Conservation (phyloP, 37 sponge, comb jelly and placozoan species). For the Agelas oroides region DNA sequence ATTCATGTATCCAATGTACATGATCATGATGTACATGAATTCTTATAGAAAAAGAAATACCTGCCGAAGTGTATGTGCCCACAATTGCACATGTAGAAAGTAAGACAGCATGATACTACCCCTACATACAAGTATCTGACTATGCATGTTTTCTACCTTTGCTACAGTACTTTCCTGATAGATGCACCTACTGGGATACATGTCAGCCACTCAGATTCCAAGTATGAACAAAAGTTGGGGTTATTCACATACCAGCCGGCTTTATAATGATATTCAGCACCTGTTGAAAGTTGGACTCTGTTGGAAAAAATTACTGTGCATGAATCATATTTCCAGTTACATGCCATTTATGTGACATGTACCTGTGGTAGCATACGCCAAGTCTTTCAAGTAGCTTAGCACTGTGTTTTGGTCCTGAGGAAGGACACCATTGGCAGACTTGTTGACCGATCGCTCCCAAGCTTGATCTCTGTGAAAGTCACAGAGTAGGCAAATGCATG, state of each 20-base stretch:
- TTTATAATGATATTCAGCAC: background rate
- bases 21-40: no score
- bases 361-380: constrained; percentile 21
- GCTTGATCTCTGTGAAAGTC: constrained; percentile 36
- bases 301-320: background rate
- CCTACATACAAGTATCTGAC: no score
- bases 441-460: constrained; percentile 28
- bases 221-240: constrained; percentile 20
- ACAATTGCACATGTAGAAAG: constrained; percentile 10
- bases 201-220: constrained; percentile 33
- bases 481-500: constrained; percentile 8
- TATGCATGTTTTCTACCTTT: no score
- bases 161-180: background rate
- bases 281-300: constrained; percentile 18
- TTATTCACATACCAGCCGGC: constrained; percentile 16
- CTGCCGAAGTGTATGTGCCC: constrained; percentile 27
- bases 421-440: constrained; percentile 10
- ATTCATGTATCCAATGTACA: no score
- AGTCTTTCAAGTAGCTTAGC: constrained; percentile 3
- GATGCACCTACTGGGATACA: constrained; percentile 25
- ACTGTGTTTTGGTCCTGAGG: constrained; percentile 3
- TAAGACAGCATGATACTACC: no score
- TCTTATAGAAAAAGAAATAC: constrained; percentile 12
- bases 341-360: background rate
- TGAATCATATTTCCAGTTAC: background rate